A percentile compares a stretch with the other conserved stretches of the same genome.
Evolutionary conservation across 2,888 invertebrate species (phyloP).

Genomic region (Branchinecta sandiegonensis): DNA sequence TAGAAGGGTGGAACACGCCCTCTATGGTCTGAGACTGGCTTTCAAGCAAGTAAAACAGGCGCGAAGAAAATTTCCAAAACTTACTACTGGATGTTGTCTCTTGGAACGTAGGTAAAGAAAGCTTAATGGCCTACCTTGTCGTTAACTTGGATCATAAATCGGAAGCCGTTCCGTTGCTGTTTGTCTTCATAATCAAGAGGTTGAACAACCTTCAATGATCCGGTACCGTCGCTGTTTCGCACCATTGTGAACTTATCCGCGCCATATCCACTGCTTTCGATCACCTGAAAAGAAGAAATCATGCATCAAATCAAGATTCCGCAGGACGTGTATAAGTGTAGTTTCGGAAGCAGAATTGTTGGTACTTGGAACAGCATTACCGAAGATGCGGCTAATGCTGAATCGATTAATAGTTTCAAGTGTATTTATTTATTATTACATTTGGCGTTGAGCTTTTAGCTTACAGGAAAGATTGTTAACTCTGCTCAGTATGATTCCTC

Average conservation of each 20-base stretch:
- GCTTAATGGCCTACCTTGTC: conserved; percentile 43
- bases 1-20: too few species aligned
- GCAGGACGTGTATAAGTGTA: too few species aligned
- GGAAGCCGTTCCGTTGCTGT: conserved; percentile 84
- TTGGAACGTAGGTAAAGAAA: too few species aligned
- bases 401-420: too few species aligned
- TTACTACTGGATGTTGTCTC: too few species aligned
- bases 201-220: conserved; percentile 85
- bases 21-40: neutral
- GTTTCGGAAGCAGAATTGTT: too few species aligned
- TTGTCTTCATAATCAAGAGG: conserved; percentile 89
- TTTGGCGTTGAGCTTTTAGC: too few species aligned
- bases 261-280: conserved; percentile 85
- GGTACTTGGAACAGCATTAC: too few species aligned
- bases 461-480: too few species aligned
- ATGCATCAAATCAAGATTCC: neutral
- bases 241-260: conserved; percentile 96
- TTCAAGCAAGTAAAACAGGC: neutral
- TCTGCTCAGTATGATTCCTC: too few species aligned
- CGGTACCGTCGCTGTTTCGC: conserved; percentile 85
- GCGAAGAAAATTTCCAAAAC: neutral
- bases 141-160: conserved; percentile 84
- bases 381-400: too few species aligned
- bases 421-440: too few species aligned
- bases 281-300: conserved; percentile 40